Percentiles rank a stretch among this genome's conserved stretches.
phyloP scores from a whole-genome alignment of 2,113 vertebrate genomes.

The Nesoenas mayeri region DNA sequence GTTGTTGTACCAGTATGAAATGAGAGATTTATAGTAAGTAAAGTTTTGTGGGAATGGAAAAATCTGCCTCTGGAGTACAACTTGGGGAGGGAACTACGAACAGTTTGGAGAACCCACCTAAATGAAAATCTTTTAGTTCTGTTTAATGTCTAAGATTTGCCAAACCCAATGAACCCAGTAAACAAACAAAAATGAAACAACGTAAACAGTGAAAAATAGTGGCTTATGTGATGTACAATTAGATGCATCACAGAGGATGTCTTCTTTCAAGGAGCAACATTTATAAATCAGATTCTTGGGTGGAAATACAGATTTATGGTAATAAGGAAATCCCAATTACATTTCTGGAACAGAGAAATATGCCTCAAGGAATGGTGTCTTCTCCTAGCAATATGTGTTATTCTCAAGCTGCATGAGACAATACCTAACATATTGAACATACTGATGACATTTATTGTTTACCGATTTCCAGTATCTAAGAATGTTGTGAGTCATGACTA shows the following conservation, averaged over 20 bases:
- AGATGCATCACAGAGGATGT: background rate
- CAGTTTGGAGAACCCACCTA: background rate
- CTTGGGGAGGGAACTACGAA: background rate
- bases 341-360: background rate
- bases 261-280: background rate
- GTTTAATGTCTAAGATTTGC: background rate
- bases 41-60: background rate
- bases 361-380: background rate
- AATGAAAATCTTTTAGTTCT: background rate
- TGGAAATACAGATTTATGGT: background rate
- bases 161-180: background rate
- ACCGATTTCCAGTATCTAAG: background rate
- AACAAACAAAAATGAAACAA: background rate
- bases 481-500: background rate
- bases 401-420: background rate
- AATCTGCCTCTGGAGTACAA: background rate
- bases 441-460: background rate
- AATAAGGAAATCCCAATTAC: background rate
- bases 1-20: background rate
- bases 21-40: background rate
- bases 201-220: background rate
- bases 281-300: background rate
- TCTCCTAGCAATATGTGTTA: background rate
- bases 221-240: background rate
- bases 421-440: background rate